Conservation (phyloP, 2,888 invertebrate species). For the Labia minor region DNA sequence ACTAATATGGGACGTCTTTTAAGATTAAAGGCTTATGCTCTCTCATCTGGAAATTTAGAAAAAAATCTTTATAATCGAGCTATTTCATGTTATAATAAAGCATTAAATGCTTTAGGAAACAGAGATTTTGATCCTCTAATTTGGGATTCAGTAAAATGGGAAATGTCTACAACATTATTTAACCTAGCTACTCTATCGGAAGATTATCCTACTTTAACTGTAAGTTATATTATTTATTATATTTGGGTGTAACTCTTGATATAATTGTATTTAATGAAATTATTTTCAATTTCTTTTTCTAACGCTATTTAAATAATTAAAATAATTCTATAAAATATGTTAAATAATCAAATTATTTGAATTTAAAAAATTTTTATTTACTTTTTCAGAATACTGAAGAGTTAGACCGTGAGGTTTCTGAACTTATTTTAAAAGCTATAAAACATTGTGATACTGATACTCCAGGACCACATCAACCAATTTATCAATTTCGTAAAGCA, state of each 20-base stretch:
- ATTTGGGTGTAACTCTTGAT: no score
- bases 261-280: no score
- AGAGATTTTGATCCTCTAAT: constrained; percentile 52
- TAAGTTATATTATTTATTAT: no score
- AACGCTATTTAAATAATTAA: no score
- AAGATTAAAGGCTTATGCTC: constrained; percentile 64
- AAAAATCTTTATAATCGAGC: neutral
- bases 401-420: constrained; percentile 58
- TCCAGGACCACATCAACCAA: constrained; percentile 56
- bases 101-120: constrained; percentile 53
- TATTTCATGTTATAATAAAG: constrained; percentile 46
- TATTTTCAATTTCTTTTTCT: no score
- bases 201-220: constrained; percentile 60
- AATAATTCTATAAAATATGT: no score
- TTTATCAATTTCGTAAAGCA: constrained; percentile 77
- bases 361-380: no score
- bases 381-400: constrained; percentile 48
- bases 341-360: no score
- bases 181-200: constrained; percentile 68
- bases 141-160: constrained; percentile 78
- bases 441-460: constrained; percentile 61
- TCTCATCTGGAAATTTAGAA: constrained; percentile 33
- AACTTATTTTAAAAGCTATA: constrained; percentile 63
- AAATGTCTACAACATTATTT: constrained; percentile 71
- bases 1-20: constrained; percentile 75